These are phyloP conservation scores for Cheirogaleus major DNA, from an alignment of 2,797 vertebrate genomes.

Conservation along the genomic window DNA sequence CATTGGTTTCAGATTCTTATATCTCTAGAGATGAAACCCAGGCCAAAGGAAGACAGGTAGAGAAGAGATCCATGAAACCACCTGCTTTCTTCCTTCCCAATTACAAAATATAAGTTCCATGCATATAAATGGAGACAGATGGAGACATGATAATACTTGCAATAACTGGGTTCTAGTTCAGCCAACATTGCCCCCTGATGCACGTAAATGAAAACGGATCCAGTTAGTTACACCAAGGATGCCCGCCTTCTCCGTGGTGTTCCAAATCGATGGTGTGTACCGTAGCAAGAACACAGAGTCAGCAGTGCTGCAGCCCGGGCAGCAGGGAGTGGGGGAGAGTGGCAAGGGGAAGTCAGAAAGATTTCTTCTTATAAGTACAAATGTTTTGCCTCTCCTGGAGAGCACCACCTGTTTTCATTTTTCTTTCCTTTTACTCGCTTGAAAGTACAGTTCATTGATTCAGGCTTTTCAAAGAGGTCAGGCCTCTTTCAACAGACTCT, in stretches of 20 bases:
- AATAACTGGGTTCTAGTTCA: background rate
- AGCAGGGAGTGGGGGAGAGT: background rate
- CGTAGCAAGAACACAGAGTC: background rate
- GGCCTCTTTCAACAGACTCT: background rate
- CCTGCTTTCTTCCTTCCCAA: background rate
- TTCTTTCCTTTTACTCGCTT: background rate
- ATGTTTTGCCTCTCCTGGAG: background rate
- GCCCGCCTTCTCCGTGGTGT: background rate
- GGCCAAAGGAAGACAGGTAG: background rate
- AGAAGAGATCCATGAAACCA: background rate
- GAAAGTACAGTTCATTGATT: conserved; percentile 29
- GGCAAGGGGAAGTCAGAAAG: background rate
- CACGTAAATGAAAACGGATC: background rate
- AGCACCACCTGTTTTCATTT: background rate
- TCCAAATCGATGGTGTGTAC: rapidly evolving
- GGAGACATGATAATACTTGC: background rate
- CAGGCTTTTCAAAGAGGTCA: background rate
- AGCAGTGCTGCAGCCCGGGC: background rate
- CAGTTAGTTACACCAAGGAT: background rate
- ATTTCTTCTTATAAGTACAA: background rate
- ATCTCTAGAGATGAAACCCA: background rate
- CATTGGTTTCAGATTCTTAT: background rate
- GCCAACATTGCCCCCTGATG: background rate
- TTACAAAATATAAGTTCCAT: background rate
- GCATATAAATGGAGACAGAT: background rate